Conservation (phyloP, 2,888 invertebrate species). For the Tyria jacobaeae region DNA sequence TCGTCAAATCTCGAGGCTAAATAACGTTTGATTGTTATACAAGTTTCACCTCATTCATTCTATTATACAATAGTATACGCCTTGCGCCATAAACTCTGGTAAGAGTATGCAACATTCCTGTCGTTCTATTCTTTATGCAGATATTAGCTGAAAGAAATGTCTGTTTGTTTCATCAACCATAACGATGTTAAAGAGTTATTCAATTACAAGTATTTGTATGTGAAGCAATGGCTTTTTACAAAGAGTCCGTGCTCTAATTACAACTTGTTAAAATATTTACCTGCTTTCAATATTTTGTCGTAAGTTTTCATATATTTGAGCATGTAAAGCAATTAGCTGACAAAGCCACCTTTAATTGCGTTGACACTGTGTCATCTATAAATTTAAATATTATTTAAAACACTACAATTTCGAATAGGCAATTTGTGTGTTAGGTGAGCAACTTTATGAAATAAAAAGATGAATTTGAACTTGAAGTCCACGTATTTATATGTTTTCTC, state of each 20-base stretch:
- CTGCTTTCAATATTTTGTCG: not conserved
- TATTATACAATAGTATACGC: not conserved
- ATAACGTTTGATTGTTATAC: not conserved
- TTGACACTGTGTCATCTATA: no score
- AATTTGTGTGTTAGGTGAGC: no score
- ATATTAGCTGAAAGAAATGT: conserved; percentile 40
- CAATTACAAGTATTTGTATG: conserved; percentile 28
- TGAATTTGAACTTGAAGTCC: no score
- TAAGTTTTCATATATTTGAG: no score
- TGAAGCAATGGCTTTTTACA: conserved; percentile 8
- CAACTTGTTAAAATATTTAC: not conserved
- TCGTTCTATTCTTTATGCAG: conserved; percentile 43
- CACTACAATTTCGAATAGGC: no score
- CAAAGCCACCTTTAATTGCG: no score
- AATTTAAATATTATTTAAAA: no score
- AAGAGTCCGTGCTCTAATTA: conserved; percentile 4
- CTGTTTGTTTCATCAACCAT: conserved; percentile 40
- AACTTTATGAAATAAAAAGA: no score
- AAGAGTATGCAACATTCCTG: conserved; percentile 39
- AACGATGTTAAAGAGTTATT: conserved; percentile 21
- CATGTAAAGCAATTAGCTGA: no score
- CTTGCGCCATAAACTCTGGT: conserved; percentile 19
- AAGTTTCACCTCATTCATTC: conserved; percentile 6
- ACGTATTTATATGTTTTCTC: no score
- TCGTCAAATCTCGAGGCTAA: no score